A percentile compares a stretch with the other conserved stretches of the same genome.
Conservation (phyloP, 2,113 vertebrate species). For the Poeciliopsis retropinna region DNA sequence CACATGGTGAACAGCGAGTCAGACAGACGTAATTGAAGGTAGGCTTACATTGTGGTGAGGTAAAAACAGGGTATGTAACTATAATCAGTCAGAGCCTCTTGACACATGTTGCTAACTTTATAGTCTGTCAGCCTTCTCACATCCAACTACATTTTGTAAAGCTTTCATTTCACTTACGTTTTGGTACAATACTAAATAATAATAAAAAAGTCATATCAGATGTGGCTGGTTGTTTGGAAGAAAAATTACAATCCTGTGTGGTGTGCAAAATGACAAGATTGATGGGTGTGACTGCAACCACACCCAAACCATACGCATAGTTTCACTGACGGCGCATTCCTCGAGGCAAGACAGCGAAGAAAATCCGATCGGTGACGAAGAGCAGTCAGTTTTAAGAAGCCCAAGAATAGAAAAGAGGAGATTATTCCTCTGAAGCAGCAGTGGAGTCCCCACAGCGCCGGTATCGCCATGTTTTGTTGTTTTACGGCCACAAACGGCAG, state of each 20-base stretch:
- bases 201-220: not conserved
- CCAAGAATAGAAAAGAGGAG: conserved; percentile 18
- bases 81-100: conserved; percentile 57
- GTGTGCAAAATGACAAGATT: conserved; percentile 43
- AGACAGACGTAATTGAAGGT: conserved; percentile 55
- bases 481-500: no score
- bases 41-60: conserved; percentile 52
- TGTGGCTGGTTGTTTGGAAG: not conserved
- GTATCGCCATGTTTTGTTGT: no score
- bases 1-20: conserved; percentile 60
- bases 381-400: not conserved
- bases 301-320: conserved; percentile 23
- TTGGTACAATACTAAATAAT: not conserved
- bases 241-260: conserved; percentile 22
- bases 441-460: no score
- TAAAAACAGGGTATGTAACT: conserved; percentile 51
- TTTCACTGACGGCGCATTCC: conserved; percentile 24
- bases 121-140: conserved; percentile 34
- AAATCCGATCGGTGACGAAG: conserved; percentile 20
- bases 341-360: conserved; percentile 29
- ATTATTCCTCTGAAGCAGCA: not conserved
- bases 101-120: conserved; percentile 55
- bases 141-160: not conserved
- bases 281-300: conserved; percentile 46
- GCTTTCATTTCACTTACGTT: conserved; percentile 2